Evolutionary conservation across 2,888 invertebrate species (phyloP).

Genomic region (Eristalis pertinax): DNA sequence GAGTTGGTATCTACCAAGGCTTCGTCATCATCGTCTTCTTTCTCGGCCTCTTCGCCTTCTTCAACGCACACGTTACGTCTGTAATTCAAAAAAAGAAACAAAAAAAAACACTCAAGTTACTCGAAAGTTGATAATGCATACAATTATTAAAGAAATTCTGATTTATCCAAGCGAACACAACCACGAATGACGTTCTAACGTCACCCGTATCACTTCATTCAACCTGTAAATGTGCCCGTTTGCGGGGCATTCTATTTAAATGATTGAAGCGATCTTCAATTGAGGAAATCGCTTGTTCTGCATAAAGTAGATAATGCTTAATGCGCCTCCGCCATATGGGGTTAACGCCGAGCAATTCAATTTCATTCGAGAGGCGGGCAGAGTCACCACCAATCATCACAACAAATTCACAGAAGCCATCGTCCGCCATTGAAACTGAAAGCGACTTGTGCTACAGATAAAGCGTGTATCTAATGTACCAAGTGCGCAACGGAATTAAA

Average conservation of each 20-base stretch:
- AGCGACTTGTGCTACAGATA: constrained; percentile 52
- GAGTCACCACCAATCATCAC: not conserved
- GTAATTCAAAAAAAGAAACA: constrained; percentile 72
- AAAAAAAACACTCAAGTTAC: not conserved
- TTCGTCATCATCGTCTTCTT: constrained; percentile 73
- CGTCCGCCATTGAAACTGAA: constrained; percentile 69
- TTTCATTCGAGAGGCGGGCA: constrained; percentile 21
- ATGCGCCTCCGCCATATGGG: constrained; percentile 21
- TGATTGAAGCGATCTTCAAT: constrained; percentile 37
- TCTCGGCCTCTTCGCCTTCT: constrained; percentile 78
- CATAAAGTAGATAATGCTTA: constrained; percentile 64
- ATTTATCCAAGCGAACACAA: not conserved
- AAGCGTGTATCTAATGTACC: constrained; percentile 26
- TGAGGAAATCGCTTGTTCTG: constrained; percentile 67
- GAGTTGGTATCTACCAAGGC: constrained; percentile 7
- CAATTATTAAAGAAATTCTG: not conserved
- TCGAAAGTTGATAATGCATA: not conserved
- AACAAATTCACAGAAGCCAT: constrained; percentile 49
- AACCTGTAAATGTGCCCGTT: constrained; percentile 15
- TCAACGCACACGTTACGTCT: constrained; percentile 86
- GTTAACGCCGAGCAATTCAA: constrained; percentile 53
- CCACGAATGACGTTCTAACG: not conserved
- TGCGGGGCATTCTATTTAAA: constrained; percentile 23
- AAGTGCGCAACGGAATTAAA: constrained; percentile 25
- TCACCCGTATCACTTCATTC: not conserved